Conservation (phyloP, 1,140 invertebrate species). For the Mya arenaria region DNA sequence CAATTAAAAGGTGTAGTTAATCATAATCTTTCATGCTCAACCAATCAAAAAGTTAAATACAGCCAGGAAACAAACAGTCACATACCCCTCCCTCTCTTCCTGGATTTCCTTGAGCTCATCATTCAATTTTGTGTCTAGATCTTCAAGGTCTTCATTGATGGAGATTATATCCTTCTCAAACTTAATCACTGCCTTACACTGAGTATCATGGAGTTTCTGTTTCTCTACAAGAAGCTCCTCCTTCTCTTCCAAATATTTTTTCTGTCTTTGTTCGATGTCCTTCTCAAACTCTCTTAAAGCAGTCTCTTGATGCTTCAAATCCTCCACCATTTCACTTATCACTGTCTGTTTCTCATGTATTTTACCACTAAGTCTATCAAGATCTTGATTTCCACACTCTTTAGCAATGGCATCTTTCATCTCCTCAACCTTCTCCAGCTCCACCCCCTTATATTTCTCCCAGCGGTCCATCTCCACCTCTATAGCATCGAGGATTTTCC, state of each 20-base stretch:
- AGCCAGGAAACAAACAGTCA: too few relatives aligned
- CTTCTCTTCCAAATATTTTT: conserved; percentile 42
- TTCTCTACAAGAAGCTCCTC: conserved; percentile 39
- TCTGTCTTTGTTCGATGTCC: conserved; percentile 51
- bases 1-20: too few relatives aligned
- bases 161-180: conserved; percentile 54
- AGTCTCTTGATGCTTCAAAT: conserved; percentile 48
- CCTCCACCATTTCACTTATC: conserved; percentile 38
- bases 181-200: conserved; percentile 47
- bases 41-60: too few relatives aligned
- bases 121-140: conserved; percentile 55
- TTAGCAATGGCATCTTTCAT: conserved; percentile 57
- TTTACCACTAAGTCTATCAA: conserved; percentile 54
- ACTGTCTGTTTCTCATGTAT: conserved; percentile 56
- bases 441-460: conserved; percentile 64
- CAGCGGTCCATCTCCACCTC: conserved; percentile 71
- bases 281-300: conserved; percentile 41
- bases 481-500: conserved; percentile 65
- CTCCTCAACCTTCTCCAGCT: conserved; percentile 51
- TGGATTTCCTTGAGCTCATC: conserved; percentile 62
- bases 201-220: conserved; percentile 31
- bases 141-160: conserved; percentile 56
- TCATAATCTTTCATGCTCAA: too few relatives aligned
- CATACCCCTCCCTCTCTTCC: conserved; percentile 67
- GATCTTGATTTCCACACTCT: conserved; percentile 38